phyloP scores from a whole-genome alignment of 2,113 vertebrate species.

The Bagarius yarrelli region DNA sequence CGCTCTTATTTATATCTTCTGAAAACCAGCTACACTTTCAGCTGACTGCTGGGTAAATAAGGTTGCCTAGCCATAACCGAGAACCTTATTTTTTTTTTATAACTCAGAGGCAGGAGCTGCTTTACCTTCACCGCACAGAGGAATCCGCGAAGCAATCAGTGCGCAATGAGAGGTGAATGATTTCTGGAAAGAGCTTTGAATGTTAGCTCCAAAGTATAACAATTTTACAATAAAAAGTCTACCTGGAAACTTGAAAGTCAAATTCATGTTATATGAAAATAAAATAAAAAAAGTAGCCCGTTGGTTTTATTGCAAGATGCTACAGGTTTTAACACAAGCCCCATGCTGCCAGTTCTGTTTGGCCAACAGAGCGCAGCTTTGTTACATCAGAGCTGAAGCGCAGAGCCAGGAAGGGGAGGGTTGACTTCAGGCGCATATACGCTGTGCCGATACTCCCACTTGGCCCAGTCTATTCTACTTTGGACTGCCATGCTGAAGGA shows the following conservation, averaged over 20 bases:
- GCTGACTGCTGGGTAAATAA: conserved; percentile 49
- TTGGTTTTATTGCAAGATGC: not conserved
- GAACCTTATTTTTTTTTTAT: conserved; percentile 30
- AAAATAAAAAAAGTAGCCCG: not conserved
- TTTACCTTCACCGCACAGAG: conserved; percentile 23
- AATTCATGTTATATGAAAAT: conserved; percentile 21
- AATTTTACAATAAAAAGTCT: conserved; percentile 16
- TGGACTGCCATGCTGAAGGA: conserved; percentile 55
- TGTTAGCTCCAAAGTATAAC: not conserved
- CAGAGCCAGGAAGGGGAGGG: conserved; percentile 38
- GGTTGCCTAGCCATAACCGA: conserved; percentile 23
- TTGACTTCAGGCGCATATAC: conserved; percentile 37
- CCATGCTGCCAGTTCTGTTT: conserved; percentile 25
- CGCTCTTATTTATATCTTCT: conserved; percentile 31
- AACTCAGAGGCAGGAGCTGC: conserved; percentile 20
- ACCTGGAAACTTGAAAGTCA: not conserved
- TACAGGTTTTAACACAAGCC: conserved; percentile 15
- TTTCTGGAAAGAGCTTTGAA: conserved; percentile 23
- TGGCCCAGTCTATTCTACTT: conserved; percentile 51
- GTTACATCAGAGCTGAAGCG: conserved; percentile 59
- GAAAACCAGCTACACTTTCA: conserved; percentile 18
- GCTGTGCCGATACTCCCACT: conserved; percentile 59
- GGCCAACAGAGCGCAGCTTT: conserved; percentile 39
- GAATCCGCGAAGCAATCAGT: conserved; percentile 35
- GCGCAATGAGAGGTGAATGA: conserved; percentile 28